Percentiles rank a stretch among this genome's conserved stretches.
Evolutionary conservation across 2,113 vertebrate genomes (phyloP).

Genomic region (Tachycineta bicolor): DNA sequence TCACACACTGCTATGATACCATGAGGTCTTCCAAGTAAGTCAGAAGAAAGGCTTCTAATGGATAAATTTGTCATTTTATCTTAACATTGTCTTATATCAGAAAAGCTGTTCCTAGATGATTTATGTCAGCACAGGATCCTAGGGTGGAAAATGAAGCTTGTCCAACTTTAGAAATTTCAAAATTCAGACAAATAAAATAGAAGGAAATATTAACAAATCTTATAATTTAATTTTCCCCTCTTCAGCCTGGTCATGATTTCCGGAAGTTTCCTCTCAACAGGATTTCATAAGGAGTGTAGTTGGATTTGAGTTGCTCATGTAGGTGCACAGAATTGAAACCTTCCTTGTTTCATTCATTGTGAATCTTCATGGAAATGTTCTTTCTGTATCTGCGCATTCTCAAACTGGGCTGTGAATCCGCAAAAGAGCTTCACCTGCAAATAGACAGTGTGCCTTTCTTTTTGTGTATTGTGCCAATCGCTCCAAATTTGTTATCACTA

Average conservation of each 20-base stretch:
- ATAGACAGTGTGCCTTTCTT: background rate
- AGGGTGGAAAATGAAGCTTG: background rate
- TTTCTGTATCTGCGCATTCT: background rate
- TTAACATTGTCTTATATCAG: background rate
- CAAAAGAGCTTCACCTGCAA: background rate
- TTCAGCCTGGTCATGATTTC: background rate
- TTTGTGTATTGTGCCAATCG: background rate
- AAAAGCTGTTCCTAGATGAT: background rate
- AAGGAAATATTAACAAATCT: background rate
- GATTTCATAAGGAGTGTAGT: background rate
- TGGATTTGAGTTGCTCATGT: background rate
- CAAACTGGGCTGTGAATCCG: background rate
- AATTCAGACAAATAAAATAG: background rate
- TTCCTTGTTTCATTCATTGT: background rate
- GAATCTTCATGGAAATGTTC: background rate
- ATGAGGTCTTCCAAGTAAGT: background rate
- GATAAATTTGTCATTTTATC: background rate
- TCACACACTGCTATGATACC: background rate
- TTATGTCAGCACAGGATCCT: background rate
- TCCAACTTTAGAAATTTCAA: background rate
- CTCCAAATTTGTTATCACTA: background rate
- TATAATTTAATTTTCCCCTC: background rate
- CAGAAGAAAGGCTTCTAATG: background rate
- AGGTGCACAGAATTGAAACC: background rate
- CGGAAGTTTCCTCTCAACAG: background rate